These are phyloP conservation scores for Melangyna quadrimaculata DNA, from an alignment of 2,888 invertebrate species.

Conservation along the genomic window DNA sequence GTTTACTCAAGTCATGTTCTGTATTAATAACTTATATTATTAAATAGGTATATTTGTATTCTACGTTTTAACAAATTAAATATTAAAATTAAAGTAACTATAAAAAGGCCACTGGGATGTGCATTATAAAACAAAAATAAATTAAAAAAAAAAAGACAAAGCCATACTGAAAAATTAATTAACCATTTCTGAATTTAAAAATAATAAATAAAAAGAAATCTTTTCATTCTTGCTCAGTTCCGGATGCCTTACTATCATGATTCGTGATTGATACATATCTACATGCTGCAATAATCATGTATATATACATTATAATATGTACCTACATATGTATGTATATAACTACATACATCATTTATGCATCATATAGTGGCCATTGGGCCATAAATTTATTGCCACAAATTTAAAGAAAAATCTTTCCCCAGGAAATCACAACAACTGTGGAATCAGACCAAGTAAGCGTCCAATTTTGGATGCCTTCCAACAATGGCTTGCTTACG, in stretches of 20 bases:
- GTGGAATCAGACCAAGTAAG: neutral
- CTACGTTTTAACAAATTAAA: constrained; percentile 15
- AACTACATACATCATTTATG: no score
- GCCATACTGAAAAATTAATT: constrained; percentile 55
- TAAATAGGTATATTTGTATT: no score
- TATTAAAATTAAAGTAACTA: constrained; percentile 34
- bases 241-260: constrained; percentile 50
- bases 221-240: constrained; percentile 54
- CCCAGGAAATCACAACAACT: constrained; percentile 9
- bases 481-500: constrained; percentile 24
- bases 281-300: constrained; percentile 9
- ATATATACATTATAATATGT: constrained; percentile 5
- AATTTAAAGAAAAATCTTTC: constrained; percentile 40
- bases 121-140: neutral
- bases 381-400: neutral
- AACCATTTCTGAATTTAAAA: constrained; percentile 26
- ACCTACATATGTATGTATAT: no score
- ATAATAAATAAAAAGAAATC: constrained; percentile 50
- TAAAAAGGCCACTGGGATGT: neutral
- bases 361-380: neutral
- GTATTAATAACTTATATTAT: no score
- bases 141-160: neutral
- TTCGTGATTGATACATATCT: constrained; percentile 12
- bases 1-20: no score
- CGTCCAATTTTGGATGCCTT: constrained; percentile 19